phyloP scores from a whole-genome alignment of 2,113 vertebrate species.

The Ariopsis seemanni region DNA sequence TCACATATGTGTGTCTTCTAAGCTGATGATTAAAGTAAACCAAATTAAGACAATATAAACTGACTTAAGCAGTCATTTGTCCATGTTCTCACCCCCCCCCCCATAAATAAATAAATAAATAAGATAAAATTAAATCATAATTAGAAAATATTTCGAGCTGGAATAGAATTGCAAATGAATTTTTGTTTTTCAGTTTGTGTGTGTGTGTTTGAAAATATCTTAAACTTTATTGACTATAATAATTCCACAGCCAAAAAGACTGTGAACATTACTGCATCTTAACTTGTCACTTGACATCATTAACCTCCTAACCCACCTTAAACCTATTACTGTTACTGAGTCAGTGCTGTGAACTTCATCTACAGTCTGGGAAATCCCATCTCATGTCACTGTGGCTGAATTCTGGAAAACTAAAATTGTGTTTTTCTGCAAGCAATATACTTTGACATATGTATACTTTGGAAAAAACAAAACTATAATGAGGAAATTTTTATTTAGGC shows the following conservation, averaged over 20 bases:
- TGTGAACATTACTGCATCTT: not conserved
- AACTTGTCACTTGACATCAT: not conserved
- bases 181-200: not conserved
- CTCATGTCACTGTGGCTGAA: not conserved
- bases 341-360: not conserved
- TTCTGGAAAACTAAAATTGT: not conserved
- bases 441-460: not conserved
- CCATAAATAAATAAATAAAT: conserved; percentile 23
- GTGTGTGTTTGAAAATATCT: not conserved
- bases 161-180: not conserved
- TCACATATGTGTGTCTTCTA: conserved; percentile 57
- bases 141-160: not conserved
- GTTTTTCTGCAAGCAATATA: not conserved
- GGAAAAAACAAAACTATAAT: not conserved
- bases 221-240: conserved; percentile 4
- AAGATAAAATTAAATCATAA: not conserved
- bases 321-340: not conserved
- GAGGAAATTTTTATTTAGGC: not conserved
- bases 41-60: conserved; percentile 63
- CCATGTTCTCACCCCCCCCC: conserved; percentile 47
- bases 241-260: not conserved
- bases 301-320: not conserved
- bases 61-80: conserved; percentile 59
- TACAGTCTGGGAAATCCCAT: not conserved
- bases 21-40: conserved; percentile 57